A percentile compares a stretch with the other conserved stretches of the same genome.
Evolutionary conservation across 2,113 vertebrate species (phyloP).

Genomic region (Nesoenas mayeri): DNA sequence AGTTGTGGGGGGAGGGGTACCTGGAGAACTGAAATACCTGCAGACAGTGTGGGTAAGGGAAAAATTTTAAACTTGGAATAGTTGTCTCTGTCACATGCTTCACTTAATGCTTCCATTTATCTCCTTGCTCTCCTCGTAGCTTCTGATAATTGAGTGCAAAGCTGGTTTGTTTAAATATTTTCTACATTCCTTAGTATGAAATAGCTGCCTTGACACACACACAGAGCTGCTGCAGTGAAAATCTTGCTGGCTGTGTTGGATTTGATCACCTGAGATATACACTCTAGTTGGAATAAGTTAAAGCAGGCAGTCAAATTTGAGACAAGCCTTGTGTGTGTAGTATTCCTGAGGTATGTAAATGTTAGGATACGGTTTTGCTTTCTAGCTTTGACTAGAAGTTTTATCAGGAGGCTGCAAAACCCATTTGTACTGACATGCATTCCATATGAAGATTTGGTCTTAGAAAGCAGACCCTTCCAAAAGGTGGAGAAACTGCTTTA

Average conservation of each 20-base stretch:
- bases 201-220: background rate
- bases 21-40: background rate
- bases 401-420: background rate
- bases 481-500: background rate
- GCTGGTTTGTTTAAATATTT: slow-evolving; percentile 33
- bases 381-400: background rate
- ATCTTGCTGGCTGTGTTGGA: fast-evolving
- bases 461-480: background rate
- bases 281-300: background rate
- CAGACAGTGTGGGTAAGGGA: background rate
- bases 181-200: slow-evolving; percentile 26
- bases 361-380: background rate
- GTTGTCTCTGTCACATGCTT: background rate
- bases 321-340: background rate
- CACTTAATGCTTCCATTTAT: background rate
- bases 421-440: background rate
- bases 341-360: background rate
- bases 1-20: fast-evolving
- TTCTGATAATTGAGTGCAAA: slow-evolving; percentile 19
- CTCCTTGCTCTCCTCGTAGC: background rate
- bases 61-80: background rate
- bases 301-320: background rate
- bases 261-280: background rate
- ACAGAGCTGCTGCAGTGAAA: background rate
- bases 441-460: background rate